Base-by-base conservation (phyloP, 2,113 vertebrate species). In the Anser brachyrhynchus region DNA sequence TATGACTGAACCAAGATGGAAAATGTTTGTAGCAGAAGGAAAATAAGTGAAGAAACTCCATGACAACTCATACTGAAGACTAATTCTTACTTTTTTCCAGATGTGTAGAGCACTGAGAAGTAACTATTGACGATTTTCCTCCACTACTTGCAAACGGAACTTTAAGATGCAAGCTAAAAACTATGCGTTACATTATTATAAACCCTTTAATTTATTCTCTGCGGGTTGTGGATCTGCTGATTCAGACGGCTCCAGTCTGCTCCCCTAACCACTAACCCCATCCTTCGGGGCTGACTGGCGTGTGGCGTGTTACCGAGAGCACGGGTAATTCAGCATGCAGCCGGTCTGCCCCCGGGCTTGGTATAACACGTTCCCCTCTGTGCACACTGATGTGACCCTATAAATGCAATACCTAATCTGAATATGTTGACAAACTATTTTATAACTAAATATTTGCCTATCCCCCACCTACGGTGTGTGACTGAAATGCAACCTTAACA, bases 141-240 rank as follows among this genome's bases (percentile, higher is more conserved):
- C 29, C 65, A 87, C 89, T 93, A 61, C 79, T 93, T 59, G 69
- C 70, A 93, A 90, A 89, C 91, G 95, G 96, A 97, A 96, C 95
- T 97, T 90, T 61, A 97, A 97, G 98, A 98, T 96, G 96, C 97
- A 98, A 98, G 94, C 85, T 43, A 94, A 96, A 97, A 98, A 97
- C 95, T 98, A 98, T 97, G 98, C 26, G 67, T 77, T 91, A 80
- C 96, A 94, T 86, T 90, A 96, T 96, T 95, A 80, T 35, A 98
- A 98, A 97, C 91, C 97, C 95, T 87, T 87, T 95, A 98, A 97
- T 98, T 97, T 98, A 91, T 95, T 97, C 97, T 96, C 97, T 93
- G 97, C 49, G 95, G 98, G 97, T 97, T 87, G 82, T 80, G 95
- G 95, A 96, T 97, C 82, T 97, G 98, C 98, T 98, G 98, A 99